Conservation (phyloP, 2,888 invertebrate species). For the Pristionchus arcanus region DNA sequence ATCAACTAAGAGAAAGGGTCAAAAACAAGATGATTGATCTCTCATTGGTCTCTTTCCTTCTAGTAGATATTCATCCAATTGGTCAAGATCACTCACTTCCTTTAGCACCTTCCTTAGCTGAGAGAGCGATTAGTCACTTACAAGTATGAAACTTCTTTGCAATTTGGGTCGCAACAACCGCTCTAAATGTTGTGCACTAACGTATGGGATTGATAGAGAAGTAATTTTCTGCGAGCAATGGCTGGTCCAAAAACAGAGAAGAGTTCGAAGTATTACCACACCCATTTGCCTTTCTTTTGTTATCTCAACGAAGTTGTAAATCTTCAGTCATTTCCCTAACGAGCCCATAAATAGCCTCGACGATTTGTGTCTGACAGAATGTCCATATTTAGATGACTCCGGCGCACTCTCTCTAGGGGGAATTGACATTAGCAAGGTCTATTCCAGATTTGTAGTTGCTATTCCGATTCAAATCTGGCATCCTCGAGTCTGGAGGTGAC, state of each 20-base stretch:
- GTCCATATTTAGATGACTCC: not conserved
- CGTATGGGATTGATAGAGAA: too few species aligned
- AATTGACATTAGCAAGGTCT: slow-evolving; percentile 9
- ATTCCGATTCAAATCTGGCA: not conserved
- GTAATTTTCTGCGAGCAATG: too few species aligned
- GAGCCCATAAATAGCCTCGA: not conserved
- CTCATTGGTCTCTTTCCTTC: not conserved
- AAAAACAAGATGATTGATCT: slow-evolving; percentile 20
- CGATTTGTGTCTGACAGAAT: not conserved
- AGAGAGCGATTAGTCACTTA: not conserved
- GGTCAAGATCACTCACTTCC: not conserved
- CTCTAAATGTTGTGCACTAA: too few species aligned
- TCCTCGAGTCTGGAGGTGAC: not conserved
- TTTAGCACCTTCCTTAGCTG: not conserved
- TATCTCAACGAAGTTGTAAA: too few species aligned
- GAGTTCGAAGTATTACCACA: too few species aligned
- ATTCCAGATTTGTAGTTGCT: not conserved
- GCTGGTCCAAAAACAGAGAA: too few species aligned
- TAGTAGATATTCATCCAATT: slow-evolving; percentile 23
- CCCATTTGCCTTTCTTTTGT: too few species aligned
- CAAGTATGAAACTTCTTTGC: too few species aligned
- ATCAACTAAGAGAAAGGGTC: slow-evolving; percentile 1
- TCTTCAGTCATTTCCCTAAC: not conserved
- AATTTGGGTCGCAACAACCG: not conserved
- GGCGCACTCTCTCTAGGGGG: not conserved